Evolutionary conservation across 2,797 vertebrate species (phyloP).

Genomic region (Centropyge bicolor): DNA sequence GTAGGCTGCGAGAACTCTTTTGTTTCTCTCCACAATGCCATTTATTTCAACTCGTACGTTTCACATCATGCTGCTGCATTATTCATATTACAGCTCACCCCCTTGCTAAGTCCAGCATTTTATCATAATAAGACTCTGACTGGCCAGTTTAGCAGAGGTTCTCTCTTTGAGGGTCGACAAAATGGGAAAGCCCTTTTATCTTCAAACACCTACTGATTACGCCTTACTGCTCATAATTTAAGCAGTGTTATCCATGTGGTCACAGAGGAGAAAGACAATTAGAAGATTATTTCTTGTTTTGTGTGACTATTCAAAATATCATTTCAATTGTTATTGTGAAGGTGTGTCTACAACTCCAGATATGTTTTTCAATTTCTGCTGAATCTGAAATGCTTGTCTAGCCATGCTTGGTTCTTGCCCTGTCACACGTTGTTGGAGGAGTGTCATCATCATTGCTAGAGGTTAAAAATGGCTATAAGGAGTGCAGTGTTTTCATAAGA

Average conservation of each 20-base stretch:
- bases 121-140: conserved; percentile 37
- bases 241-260: background rate
- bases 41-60: conserved; percentile 11
- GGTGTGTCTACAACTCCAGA: background rate
- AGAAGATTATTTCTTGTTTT: conserved; percentile 5
- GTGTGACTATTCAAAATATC: conserved; percentile 1
- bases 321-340: conserved; percentile 1
- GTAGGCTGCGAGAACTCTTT: conserved; percentile 48
- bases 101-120: conserved; percentile 22
- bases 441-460: background rate
- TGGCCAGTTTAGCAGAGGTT: conserved; percentile 1
- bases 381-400: background rate
- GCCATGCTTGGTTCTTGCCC: background rate
- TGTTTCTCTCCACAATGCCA: conserved; percentile 9
- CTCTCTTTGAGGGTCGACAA: conserved; percentile 9
- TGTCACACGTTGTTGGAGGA: background rate
- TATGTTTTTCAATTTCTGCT: background rate
- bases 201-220: conserved; percentile 31
- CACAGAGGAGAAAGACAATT: background rate
- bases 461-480: background rate
- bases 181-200: conserved; percentile 8
- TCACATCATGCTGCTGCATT: conserved; percentile 21
- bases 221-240: conserved; percentile 5
- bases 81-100: conserved; percentile 45
- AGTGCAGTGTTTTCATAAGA: background rate